phyloP scores from a whole-genome alignment of 2,113 vertebrate genomes.

The Serilophus lunatus region DNA sequence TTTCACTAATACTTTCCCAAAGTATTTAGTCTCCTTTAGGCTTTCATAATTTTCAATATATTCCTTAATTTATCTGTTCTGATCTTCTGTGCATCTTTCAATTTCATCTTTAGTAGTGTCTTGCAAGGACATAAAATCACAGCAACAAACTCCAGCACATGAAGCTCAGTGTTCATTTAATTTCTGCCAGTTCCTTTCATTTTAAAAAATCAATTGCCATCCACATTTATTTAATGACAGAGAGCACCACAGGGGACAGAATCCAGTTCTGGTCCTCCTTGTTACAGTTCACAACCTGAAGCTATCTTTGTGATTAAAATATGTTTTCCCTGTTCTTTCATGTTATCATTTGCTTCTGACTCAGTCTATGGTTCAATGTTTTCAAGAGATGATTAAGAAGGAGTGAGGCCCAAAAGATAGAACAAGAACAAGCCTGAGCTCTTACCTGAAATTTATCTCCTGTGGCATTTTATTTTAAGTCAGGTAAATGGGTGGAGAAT shows the following conservation, averaged over 20 bases:
- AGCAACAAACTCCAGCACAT: background rate
- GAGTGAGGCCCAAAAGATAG: constrained; percentile 13
- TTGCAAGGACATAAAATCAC: background rate
- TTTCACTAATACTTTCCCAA: background rate
- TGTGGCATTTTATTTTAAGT: background rate
- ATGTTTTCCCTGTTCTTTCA: constrained; percentile 7
- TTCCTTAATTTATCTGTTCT: background rate
- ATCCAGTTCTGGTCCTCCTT: background rate
- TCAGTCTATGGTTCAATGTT: background rate
- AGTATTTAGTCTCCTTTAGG: background rate
- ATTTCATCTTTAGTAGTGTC: background rate
- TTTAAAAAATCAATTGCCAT: background rate
- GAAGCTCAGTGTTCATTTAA: background rate
- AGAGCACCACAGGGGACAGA: background rate
- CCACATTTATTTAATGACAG: background rate
- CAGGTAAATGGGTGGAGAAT: constrained; percentile 25
- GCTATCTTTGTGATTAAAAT: background rate
- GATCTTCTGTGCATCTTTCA: accelerated
- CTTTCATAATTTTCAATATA: background rate
- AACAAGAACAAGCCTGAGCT: constrained; percentile 36
- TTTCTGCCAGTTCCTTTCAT: background rate
- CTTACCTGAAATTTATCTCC: background rate
- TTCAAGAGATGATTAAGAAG: background rate
- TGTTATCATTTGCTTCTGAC: constrained; percentile 27
- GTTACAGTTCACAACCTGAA: background rate